A percentile compares a stretch with the other conserved stretches of the same genome.
These are phyloP conservation scores for Anolis sagrei DNA, from an alignment of 2,113 vertebrate genomes.

Conservation along the genomic window DNA sequence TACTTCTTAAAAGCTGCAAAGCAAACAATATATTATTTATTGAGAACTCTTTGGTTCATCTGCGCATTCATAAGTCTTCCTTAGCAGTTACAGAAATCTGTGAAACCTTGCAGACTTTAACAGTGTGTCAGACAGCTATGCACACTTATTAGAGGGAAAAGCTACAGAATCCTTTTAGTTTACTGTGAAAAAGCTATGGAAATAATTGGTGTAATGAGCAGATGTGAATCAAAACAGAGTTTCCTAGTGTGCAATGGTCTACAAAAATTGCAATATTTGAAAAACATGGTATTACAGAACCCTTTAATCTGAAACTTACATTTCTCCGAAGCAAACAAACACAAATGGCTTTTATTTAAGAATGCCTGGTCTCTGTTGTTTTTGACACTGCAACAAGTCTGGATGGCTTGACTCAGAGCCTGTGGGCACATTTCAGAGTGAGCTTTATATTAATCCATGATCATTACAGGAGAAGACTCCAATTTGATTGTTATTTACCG, in stretches of 20 bases:
- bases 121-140: slow-evolving; percentile 2
- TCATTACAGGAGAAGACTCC: not conserved
- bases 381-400: not conserved
- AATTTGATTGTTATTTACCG: slow-evolving; percentile 13
- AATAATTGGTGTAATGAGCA: slow-evolving; percentile 42
- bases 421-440: slow-evolving; percentile 24
- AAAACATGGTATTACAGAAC: not conserved
- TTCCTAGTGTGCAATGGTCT: not conserved
- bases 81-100: slow-evolving; percentile 13
- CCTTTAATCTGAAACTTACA: slow-evolving; percentile 20
- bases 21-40: slow-evolving; percentile 12
- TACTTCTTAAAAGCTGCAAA: not conserved
- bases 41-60: slow-evolving; percentile 11
- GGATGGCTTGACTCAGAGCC: not conserved
- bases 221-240: slow-evolving; percentile 31
- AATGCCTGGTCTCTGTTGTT: slow-evolving; percentile 9
- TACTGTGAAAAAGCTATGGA: slow-evolving; percentile 48
- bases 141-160: slow-evolving; percentile 26
- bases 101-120: slow-evolving; percentile 37
- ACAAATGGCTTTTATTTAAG: slow-evolving; percentile 34
- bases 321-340: slow-evolving; percentile 34
- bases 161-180: slow-evolving; percentile 47
- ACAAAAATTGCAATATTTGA: slow-evolving; percentile 1
- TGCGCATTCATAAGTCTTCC: not conserved
- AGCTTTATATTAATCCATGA: not conserved